Percentiles rank a stretch among this genome's conserved stretches.
Conservation (phyloP, 2,797 vertebrate species). For the Argya squamiceps region DNA sequence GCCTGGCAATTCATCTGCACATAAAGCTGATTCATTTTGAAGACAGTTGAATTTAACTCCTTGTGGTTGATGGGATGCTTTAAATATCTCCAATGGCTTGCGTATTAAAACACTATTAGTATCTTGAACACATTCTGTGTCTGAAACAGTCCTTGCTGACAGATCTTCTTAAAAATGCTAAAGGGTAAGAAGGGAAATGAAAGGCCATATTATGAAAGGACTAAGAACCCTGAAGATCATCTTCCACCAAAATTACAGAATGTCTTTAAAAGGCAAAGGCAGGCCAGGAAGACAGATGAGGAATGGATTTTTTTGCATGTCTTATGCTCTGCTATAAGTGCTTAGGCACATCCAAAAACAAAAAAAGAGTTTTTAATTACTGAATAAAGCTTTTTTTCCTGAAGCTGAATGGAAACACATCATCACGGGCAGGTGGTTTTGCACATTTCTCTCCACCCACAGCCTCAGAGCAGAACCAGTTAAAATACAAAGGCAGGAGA, state of each 20-base stretch:
- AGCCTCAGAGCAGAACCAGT: conserved; percentile 19
- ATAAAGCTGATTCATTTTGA: conserved; percentile 49
- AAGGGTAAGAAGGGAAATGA: neutral
- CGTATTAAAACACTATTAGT: neutral
- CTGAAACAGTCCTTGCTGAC: conserved; percentile 3
- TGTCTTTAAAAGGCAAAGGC: neutral
- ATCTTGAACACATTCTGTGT: neutral
- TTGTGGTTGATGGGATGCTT: neutral
- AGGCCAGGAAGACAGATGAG: neutral
- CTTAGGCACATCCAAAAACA: neutral
- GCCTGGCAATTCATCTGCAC: conserved; percentile 49
- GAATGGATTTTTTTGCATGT: neutral
- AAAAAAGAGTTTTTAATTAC: conserved; percentile 43
- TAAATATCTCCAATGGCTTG: neutral
- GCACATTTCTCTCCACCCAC: conserved; percentile 40
- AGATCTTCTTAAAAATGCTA: neutral
- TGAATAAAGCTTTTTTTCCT: conserved; percentile 30
- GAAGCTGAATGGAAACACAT: conserved; percentile 41
- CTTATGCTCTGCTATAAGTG: neutral
- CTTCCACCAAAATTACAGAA: neutral
- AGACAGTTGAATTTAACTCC: conserved; percentile 58
- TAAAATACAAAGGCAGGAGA: conserved; percentile 54
- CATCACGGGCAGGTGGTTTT: conserved; percentile 51
- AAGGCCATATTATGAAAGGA: neutral
- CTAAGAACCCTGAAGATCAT: neutral